phyloP scores from a whole-genome alignment of 2,113 vertebrate genomes.

The Bos javanicus region DNA sequence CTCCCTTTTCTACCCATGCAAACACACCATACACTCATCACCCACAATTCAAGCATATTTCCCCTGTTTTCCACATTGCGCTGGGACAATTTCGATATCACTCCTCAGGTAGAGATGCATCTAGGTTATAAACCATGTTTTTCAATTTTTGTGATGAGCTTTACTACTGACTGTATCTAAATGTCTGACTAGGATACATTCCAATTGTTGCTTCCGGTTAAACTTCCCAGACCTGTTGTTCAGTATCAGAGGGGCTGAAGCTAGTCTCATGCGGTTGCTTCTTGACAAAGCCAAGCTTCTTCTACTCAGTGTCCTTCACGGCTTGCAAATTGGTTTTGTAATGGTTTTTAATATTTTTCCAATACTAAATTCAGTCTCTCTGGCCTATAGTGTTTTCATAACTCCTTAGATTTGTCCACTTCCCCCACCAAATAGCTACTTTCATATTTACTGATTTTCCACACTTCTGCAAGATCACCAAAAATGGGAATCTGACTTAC shows the following conservation, averaged over 20 bases:
- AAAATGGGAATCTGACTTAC: background rate
- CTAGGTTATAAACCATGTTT: background rate
- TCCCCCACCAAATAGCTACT: background rate
- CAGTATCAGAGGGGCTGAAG: background rate
- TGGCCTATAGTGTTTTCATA: background rate
- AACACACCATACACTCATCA: background rate
- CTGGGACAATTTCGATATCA: background rate
- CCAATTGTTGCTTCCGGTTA: background rate
- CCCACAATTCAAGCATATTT: background rate
- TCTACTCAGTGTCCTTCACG: background rate
- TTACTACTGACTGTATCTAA: conserved; percentile 11
- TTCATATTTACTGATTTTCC: background rate
- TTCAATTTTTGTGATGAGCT: background rate
- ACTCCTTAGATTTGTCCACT: background rate
- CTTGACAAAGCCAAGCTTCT: background rate
- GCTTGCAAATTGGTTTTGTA: background rate
- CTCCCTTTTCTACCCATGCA: fast-evolving
- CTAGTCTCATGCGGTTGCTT: background rate
- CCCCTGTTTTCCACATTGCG: background rate
- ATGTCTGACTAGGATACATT: background rate
- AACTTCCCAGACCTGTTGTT: background rate
- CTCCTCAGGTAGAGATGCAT: too few species aligned
- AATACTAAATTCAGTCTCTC: background rate
- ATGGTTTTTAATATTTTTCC: background rate
- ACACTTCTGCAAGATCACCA: background rate